Evolutionary conservation across 2,113 vertebrate genomes (phyloP).

Genomic region (Arizona elegans): DNA sequence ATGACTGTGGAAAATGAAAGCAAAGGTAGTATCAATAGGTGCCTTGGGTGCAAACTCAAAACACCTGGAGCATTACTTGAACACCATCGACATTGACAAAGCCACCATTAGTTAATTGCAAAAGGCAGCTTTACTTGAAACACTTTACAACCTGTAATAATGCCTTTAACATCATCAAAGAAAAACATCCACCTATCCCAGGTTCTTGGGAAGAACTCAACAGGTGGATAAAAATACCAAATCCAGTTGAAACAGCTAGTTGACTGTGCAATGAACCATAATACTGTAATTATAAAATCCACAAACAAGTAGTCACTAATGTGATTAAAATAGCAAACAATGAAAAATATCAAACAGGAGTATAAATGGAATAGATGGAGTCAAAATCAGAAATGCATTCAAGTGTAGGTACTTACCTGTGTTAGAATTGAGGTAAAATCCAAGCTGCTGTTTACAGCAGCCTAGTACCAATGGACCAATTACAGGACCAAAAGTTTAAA

Average conservation of each 20-base stretch:
- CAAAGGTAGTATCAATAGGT: neutral
- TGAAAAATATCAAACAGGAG: neutral
- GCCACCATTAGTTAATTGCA: neutral
- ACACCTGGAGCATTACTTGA: neutral
- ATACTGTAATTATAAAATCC: neutral
- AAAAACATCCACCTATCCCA: neutral
- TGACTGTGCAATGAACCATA: neutral
- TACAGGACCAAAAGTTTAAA: neutral
- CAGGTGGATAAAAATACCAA: neutral
- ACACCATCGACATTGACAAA: neutral
- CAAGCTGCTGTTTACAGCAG: neutral
- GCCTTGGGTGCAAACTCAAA: neutral
- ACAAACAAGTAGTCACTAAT: neutral
- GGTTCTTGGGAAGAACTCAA: neutral
- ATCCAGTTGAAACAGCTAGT: neutral
- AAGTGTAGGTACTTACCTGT: neutral
- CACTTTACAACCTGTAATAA: neutral
- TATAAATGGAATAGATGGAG: neutral
- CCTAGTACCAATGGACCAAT: neutral
- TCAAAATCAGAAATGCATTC: neutral
- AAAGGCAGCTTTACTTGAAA: neutral
- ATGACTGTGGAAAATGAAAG: neutral
- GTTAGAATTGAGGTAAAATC: neutral
- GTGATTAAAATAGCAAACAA: neutral
- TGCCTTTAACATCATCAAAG: neutral